Conservation (phyloP, 2,113 vertebrate species). For the Anarrhichthys ocellatus region DNA sequence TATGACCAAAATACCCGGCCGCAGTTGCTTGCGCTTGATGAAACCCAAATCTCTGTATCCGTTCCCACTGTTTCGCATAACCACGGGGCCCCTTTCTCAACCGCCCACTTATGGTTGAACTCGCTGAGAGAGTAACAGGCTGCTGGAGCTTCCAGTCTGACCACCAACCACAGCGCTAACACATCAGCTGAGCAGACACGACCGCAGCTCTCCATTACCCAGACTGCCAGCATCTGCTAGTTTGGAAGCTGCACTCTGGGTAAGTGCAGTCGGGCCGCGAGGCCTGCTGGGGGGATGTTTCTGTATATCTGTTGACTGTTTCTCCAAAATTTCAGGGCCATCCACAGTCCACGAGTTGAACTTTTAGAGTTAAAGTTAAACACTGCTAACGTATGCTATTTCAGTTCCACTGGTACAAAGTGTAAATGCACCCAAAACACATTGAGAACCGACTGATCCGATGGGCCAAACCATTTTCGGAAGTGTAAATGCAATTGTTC, state of each 20-base stretch:
- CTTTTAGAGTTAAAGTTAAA: no score
- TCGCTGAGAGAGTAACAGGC: slow-evolving; percentile 55
- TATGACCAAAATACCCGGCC: not conserved
- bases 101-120: slow-evolving; percentile 47
- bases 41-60: slow-evolving; percentile 30
- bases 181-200: slow-evolving; percentile 47
- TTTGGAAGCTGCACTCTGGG: slow-evolving; percentile 53
- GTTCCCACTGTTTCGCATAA: not conserved
- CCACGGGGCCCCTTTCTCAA: slow-evolving; percentile 30
- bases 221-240: slow-evolving; percentile 54
- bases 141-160: slow-evolving; percentile 48
- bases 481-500: no score
- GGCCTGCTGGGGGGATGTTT: not conserved
- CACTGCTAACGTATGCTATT: not conserved
- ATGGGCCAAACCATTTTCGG: no score
- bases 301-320: not conserved
- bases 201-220: slow-evolving; percentile 53
- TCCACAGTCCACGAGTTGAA: no score
- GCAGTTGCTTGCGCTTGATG: slow-evolving; percentile 7
- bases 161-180: slow-evolving; percentile 60
- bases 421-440: no score
- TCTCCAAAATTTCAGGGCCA: not conserved
- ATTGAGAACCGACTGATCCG: no score
- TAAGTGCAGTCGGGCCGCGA: slow-evolving; percentile 9
- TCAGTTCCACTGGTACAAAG: not conserved